These are phyloP conservation scores for Dolichopus griseipennis DNA, from an alignment of 2,888 invertebrate genomes.

Conservation along the genomic window DNA sequence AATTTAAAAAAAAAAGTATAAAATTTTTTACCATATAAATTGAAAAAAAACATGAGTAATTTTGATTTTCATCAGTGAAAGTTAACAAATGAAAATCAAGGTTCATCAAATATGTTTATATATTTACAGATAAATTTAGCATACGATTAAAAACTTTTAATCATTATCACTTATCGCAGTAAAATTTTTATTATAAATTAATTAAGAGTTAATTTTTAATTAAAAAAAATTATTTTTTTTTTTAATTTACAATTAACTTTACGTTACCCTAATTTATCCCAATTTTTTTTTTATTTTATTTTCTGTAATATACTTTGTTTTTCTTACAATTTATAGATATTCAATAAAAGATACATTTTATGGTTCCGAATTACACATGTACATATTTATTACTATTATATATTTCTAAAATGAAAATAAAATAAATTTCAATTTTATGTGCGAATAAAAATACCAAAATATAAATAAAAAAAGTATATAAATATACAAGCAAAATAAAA, in stretches of 20 bases:
- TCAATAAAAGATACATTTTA: neutral
- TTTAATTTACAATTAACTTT: neutral
- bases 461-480: neutral
- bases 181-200: neutral
- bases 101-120: no score
- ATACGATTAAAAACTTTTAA: no score
- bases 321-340: neutral
- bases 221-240: neutral
- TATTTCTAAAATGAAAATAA: neutral
- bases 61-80: no score
- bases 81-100: no score
- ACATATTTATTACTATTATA: neutral
- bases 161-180: no score
- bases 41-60: no score
- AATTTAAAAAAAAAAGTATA: no score
- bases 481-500: no score
- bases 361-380: neutral
- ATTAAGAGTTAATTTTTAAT: neutral
- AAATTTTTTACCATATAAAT: no score
- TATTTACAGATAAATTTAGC: no score
- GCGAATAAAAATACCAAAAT: constrained; percentile 1
- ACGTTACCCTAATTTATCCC: neutral
- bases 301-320: neutral
- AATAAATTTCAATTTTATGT: neutral
- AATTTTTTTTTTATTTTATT: neutral